Percentiles rank a stretch among this genome's conserved stretches.
Evolutionary conservation across 2,113 vertebrate genomes (phyloP).

Genomic region (Tichodroma muraria): DNA sequence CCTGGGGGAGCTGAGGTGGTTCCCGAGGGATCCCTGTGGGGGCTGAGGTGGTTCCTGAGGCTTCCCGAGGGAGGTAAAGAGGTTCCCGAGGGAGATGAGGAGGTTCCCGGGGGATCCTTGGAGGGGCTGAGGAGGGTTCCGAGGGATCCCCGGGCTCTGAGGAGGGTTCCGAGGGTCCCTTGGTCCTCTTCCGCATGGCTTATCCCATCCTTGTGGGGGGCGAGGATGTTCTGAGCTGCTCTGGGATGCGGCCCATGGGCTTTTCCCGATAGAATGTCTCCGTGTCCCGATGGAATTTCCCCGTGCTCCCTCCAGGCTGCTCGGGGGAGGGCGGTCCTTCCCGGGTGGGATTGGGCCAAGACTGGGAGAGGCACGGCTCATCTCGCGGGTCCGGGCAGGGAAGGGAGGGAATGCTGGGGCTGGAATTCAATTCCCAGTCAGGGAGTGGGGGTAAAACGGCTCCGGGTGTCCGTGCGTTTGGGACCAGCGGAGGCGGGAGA

Average conservation of each 20-base stretch:
- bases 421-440: not conserved
- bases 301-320: not conserved
- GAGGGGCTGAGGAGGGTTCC: rapidly evolving
- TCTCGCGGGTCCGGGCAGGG: not conserved
- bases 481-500: not conserved
- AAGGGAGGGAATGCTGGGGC: not conserved
- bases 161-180: not conserved
- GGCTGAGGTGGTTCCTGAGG: not conserved
- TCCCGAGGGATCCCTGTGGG: not conserved
- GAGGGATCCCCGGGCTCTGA: not conserved
- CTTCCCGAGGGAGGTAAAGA: not conserved
- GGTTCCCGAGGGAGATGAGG: not conserved
- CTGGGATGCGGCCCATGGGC: not conserved
- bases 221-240: not conserved
- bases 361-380: not conserved
- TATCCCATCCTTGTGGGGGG: too few species aligned
- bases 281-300: not conserved
- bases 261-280: not conserved
- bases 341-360: not conserved
- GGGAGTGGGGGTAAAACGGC: not conserved
- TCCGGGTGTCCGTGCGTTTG: not conserved
- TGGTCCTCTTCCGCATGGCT: not conserved
- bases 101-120: not conserved
- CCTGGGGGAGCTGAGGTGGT: too few species aligned
- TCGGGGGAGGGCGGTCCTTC: not conserved